These are phyloP conservation scores for Phaetusa simplex DNA, from an alignment of 2,113 vertebrate genomes.

Conservation along the genomic window DNA sequence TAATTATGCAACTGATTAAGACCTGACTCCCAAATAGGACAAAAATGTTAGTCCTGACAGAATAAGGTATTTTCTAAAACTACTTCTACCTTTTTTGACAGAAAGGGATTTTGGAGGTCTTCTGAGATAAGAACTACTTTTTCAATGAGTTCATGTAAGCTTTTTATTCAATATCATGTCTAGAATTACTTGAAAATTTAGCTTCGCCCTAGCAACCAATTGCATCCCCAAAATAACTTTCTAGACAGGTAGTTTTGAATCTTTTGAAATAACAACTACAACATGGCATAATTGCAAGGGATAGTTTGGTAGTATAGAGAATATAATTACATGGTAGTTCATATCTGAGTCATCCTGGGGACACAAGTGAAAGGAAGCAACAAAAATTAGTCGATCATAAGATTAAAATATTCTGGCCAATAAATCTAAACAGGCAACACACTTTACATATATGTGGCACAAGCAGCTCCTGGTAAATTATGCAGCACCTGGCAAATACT, in stretches of 20 bases:
- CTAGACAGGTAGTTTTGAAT: not conserved
- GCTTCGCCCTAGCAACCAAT: not conserved
- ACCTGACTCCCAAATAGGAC: not conserved
- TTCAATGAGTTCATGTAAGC: not conserved
- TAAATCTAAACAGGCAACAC: not conserved
- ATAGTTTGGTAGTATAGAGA: not conserved
- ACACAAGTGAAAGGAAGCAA: slow-evolving; percentile 11
- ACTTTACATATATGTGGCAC: not conserved
- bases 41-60: not conserved
- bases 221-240: not conserved
- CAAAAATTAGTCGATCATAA: slow-evolving; percentile 1
- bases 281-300: slow-evolving; percentile 11
- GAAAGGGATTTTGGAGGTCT: not conserved
- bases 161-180: not conserved
- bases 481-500: slow-evolving; percentile 2
- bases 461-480: slow-evolving; percentile 5
- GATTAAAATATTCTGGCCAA: not conserved
- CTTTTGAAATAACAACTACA: not conserved
- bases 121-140: not conserved
- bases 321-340: slow-evolving; percentile 19
- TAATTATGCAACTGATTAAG: not conserved
- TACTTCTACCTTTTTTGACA: not conserved
- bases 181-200: not conserved
- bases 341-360: not conserved
- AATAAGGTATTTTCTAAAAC: not conserved